These are phyloP conservation scores for Lycaon pictus DNA, from an alignment of 2,113 vertebrate genomes.

Conservation along the genomic window DNA sequence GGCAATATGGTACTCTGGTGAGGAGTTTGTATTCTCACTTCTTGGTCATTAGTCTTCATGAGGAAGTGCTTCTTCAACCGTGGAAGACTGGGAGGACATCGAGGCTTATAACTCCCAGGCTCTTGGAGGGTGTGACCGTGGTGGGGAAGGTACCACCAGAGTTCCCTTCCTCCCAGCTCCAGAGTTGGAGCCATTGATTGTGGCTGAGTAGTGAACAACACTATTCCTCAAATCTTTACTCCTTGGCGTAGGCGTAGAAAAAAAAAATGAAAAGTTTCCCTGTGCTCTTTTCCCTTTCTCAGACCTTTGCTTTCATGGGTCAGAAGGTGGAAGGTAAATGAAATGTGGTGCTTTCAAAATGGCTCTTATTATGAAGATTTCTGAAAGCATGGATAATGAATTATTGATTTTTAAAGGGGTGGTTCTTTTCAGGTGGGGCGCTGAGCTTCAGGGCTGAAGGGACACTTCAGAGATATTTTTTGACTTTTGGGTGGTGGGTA, in stretches of 20 bases:
- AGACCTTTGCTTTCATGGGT: neutral
- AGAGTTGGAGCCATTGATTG: neutral
- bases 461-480: neutral
- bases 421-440: neutral
- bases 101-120: neutral
- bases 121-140: no score
- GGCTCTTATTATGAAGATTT: constrained; percentile 6
- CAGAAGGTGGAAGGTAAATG: neutral
- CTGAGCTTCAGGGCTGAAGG: neutral
- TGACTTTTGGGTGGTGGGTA: neutral
- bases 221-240: neutral
- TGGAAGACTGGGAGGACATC: neutral
- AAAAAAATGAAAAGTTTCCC: neutral
- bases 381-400: neutral
- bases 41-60: neutral
- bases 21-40: neutral
- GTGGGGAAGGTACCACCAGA: no score
- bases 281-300: neutral
- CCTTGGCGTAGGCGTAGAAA: neutral
- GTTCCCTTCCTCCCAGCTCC: neutral
- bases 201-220: neutral
- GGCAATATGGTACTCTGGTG: neutral
- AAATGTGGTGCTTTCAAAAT: neutral
- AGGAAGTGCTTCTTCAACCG: neutral
- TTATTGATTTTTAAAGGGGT: neutral